Base-by-base conservation (phyloP, 2,797 vertebrate species). In the Babyrousa celebensis region DNA sequence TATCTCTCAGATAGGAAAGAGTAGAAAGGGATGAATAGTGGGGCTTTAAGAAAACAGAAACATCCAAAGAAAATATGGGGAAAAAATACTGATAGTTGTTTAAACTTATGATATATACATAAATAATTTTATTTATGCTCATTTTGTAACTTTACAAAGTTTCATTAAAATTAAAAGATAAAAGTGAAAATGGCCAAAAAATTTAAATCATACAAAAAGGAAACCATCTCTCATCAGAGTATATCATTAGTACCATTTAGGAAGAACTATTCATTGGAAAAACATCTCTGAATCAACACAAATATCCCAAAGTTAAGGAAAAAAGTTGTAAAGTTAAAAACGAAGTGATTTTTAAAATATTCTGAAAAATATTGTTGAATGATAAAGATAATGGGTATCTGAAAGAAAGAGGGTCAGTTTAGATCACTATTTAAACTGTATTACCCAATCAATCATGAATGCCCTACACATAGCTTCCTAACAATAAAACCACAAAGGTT, bases 241-340 rank as follows among this genome's bases (percentile, higher is more conserved):
- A 20, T 20, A 68, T 18, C 29, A 18, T 65, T 60, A 79, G 27
- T 1, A 58, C 29, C 12, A 70, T 89, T 74, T 52, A 65, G n/a
- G 0, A 17, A 86, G 58, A 20, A 1, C 88, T 14, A 54, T 18
- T 10, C 43, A 71, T 12, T 16, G 11, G 23, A 78, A 56, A 71
- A 92, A 90, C 21, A 87, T 72, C 92, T 95, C 54, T 25, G 60
- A 92, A 83, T 0, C 29, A 86, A 87, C 25, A 48, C 67, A 79
- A 23, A 0, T 1, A 40, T 89, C 82, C 60, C 18, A 75, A 82
- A 11, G 0, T 77, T 72, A 92, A 71, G 56, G 52, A 67, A 0
- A 75, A 80, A 79, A 71, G 20, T 72, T 71, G 18, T 15, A 36
- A 82, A 16, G 1, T 72, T 20, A 83, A 18, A 54, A 84, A 48